Evolutionary conservation across 2,113 vertebrate genomes (phyloP).

Genomic region (Uria lomvia): DNA sequence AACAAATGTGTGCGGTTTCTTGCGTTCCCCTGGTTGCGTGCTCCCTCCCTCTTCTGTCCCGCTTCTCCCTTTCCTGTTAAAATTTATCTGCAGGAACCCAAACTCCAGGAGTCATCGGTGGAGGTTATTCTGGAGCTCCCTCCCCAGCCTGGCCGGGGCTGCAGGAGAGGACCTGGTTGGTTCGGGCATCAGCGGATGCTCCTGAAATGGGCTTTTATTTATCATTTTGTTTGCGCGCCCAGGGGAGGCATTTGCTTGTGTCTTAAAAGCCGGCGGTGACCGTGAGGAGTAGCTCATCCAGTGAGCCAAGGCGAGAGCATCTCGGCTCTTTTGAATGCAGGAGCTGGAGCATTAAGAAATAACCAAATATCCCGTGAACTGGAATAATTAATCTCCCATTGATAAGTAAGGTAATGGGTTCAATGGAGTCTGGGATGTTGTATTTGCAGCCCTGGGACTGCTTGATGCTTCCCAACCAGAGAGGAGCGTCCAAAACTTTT

Average conservation of each 20-base stretch:
- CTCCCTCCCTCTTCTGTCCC: background rate
- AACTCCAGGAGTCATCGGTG: background rate
- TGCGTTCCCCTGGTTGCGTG: background rate
- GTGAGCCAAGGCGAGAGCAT: background rate
- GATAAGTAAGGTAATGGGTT: conserved; percentile 34
- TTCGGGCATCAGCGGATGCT: background rate
- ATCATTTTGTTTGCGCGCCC: background rate
- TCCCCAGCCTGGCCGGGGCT: background rate
- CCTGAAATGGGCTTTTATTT: background rate
- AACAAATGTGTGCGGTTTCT: background rate
- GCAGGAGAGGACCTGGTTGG: rapidly evolving
- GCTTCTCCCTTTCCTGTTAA: background rate
- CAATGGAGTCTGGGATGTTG: conserved; percentile 14
- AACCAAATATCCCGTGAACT: background rate
- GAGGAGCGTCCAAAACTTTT: background rate
- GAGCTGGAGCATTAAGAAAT: background rate
- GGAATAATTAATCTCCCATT: conserved; percentile 42
- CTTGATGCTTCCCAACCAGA: background rate
- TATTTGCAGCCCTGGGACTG: background rate
- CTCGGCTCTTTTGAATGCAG: background rate
- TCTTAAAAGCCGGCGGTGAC: background rate
- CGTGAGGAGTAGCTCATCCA: background rate
- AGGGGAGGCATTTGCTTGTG: background rate
- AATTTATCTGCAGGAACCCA: conserved; percentile 3
- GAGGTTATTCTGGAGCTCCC: background rate